Evolutionary conservation across 2,113 vertebrate species (phyloP).

Genomic region (Garra rufa): DNA sequence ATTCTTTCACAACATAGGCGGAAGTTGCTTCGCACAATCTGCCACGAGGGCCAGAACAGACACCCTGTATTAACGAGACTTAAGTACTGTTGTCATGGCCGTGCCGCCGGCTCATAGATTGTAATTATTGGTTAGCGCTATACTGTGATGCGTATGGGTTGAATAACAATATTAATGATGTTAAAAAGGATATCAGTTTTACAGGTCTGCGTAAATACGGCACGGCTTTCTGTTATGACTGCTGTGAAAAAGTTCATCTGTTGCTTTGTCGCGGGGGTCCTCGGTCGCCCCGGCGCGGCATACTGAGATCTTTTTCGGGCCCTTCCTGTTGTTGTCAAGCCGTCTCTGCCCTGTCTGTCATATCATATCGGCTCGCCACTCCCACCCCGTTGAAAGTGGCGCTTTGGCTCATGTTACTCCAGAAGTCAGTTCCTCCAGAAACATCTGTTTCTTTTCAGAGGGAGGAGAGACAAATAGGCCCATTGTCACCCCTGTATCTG

Average conservation of each 20-base stretch:
- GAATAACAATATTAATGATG: constrained; percentile 47
- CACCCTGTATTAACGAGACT: constrained; percentile 52
- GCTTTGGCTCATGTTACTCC: constrained; percentile 56
- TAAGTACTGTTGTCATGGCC: constrained; percentile 64
- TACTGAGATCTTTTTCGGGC: constrained; percentile 47
- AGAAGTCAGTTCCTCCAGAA: constrained; percentile 56
- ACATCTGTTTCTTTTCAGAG: constrained; percentile 65
- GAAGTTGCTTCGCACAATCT: constrained; percentile 26
- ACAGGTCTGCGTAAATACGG: constrained; percentile 27
- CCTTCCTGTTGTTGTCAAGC: constrained; percentile 51
- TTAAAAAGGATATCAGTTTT: background rate
- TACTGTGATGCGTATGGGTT: constrained; percentile 43
- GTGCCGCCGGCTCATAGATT: constrained; percentile 63
- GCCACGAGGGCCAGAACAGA: constrained; percentile 44
- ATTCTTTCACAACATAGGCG: constrained; percentile 29
- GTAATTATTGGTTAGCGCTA: constrained; percentile 63
- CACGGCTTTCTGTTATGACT: background rate
- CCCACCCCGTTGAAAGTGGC: constrained; percentile 49
- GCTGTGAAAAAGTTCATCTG: background rate
- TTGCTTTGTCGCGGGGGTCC: background rate
- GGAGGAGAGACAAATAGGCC: constrained; percentile 62
- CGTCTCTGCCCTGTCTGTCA: constrained; percentile 58
- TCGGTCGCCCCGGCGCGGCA: constrained; percentile 23
- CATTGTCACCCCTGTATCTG: constrained; percentile 60
- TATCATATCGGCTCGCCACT: constrained; percentile 58